Evolutionary conservation across 2,888 invertebrate species (phyloP).

Genomic region (Portevinia maculata): DNA sequence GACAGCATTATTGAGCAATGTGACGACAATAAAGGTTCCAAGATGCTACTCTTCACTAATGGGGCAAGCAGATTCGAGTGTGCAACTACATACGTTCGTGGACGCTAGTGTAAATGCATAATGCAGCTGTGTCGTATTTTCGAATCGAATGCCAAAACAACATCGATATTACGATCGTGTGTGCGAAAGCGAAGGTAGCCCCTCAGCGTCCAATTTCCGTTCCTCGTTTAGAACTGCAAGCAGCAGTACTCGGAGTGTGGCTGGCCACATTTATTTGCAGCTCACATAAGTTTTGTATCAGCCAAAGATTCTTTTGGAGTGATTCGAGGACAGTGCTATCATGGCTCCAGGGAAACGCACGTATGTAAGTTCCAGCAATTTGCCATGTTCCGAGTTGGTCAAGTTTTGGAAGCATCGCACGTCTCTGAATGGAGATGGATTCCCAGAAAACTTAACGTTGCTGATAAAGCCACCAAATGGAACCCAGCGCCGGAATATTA

Average conservation of each 20-base stretch:
- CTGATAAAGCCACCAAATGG: constrained; percentile 54
- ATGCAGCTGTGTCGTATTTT: not conserved
- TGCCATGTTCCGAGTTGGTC: constrained; percentile 35
- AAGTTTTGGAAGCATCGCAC: constrained; percentile 55
- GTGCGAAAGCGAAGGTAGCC: constrained; percentile 60
- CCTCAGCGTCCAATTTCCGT: constrained; percentile 16
- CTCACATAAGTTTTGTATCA: constrained; percentile 40
- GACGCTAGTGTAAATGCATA: not conserved
- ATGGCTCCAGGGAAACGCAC: constrained; percentile 75
- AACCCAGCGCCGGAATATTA: not conserved
- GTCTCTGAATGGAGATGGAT: constrained; percentile 34
- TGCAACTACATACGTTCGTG: not conserved
- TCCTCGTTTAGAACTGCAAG: constrained; percentile 69
- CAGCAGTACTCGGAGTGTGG: constrained; percentile 60
- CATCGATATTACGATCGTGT: not conserved
- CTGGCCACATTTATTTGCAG: constrained; percentile 28
- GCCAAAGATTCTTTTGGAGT: constrained; percentile 45
- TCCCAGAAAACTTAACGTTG: constrained; percentile 53
- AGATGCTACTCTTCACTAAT: constrained; percentile 48
- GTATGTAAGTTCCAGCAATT: constrained; percentile 47
- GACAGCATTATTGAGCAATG: constrained; percentile 22
- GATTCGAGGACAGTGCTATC: constrained; percentile 75
- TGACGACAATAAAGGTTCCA: constrained; percentile 49
- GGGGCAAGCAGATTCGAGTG: constrained; percentile 7
- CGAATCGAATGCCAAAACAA: not conserved